Evolutionary conservation across 2,888 invertebrate genomes (phyloP).

Genomic region (Drosophila mimetica): DNA sequence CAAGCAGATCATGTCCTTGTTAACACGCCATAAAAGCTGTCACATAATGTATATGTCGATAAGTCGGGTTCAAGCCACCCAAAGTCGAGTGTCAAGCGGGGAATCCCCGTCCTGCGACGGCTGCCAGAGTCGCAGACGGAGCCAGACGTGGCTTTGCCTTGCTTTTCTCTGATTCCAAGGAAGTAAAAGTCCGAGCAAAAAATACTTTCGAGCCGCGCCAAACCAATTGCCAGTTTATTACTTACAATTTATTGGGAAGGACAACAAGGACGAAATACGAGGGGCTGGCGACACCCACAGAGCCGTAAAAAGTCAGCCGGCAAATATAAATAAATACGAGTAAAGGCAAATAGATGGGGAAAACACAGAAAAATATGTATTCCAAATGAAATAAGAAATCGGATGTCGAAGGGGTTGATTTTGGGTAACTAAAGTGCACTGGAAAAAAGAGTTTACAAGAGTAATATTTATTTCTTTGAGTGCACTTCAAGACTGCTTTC

Average conservation of each 20-base stretch:
- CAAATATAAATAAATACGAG: slow-evolving; percentile 69
- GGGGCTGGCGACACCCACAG: slow-evolving; percentile 27
- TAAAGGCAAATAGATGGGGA: slow-evolving; percentile 69
- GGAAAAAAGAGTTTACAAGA: no score
- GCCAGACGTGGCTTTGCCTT: slow-evolving; percentile 36
- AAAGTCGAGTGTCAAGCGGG: slow-evolving; percentile 68
- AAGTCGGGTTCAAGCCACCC: slow-evolving; percentile 72
- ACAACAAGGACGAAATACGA: slow-evolving; percentile 7
- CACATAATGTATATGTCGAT: slow-evolving; percentile 79
- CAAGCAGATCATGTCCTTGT: slow-evolving; percentile 80
- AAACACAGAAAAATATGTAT: slow-evolving; percentile 37
- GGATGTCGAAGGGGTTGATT: slow-evolving; percentile 3
- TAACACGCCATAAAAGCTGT: slow-evolving; percentile 79
- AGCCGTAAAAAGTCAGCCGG: slow-evolving; percentile 67
- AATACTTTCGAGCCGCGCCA: slow-evolving; percentile 64
- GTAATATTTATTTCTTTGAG: slow-evolving; percentile 16
- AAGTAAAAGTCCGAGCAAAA: slow-evolving; percentile 59
- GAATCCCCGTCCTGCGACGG: slow-evolving; percentile 29
- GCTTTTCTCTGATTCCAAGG: slow-evolving; percentile 57
- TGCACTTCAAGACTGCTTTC: slow-evolving; percentile 40
- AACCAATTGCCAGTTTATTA: slow-evolving; percentile 79
- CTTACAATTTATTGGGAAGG: slow-evolving; percentile 73
- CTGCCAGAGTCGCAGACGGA: slow-evolving; percentile 2
- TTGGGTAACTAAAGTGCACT: slow-evolving; percentile 52
- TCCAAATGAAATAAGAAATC: slow-evolving; percentile 60